phyloP scores from a whole-genome alignment of 1,140 invertebrate genomes.

The Ctenoplectra terminalis region DNA sequence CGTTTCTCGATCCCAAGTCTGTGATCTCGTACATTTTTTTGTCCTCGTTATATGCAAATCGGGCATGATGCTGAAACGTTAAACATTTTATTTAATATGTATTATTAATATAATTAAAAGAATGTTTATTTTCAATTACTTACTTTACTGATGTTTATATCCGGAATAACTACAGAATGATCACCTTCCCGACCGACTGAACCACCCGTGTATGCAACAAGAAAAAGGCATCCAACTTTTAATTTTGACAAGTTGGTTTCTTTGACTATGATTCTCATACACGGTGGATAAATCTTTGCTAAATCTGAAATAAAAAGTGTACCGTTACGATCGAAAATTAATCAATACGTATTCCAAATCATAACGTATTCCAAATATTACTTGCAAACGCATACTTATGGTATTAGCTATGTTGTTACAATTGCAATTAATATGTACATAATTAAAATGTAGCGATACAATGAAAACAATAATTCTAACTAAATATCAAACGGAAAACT shows the following conservation, averaged over 20 bases:
- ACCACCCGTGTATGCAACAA: conserved; percentile 94
- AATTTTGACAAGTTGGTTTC: conserved; percentile 88
- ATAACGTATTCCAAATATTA: not conserved
- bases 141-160: conserved; percentile 92
- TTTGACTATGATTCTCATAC: conserved; percentile 93
- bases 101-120: not conserved
- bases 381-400: not conserved
- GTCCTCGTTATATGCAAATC: conserved; percentile 86
- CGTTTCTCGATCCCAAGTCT: conserved; percentile 94
- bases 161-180: conserved; percentile 89
- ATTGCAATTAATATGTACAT: not conserved
- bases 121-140: not conserved
- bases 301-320: conserved; percentile 84
- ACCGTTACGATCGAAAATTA: not conserved
- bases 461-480: not conserved
- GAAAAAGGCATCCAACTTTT: conserved; percentile 89
- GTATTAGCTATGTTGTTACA: not conserved
- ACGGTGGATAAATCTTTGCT: conserved; percentile 90
- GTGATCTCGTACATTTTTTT: conserved; percentile 86
- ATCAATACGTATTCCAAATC: not conserved
- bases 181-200: conserved; percentile 92
- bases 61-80: conserved; percentile 88
- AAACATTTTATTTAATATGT: conserved; percentile 2
- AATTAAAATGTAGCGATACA: not conserved
- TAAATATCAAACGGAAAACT: not conserved